Evolutionary conservation across 2,888 invertebrate genomes (phyloP).

Genomic region (Drosophila kuntzei): DNA sequence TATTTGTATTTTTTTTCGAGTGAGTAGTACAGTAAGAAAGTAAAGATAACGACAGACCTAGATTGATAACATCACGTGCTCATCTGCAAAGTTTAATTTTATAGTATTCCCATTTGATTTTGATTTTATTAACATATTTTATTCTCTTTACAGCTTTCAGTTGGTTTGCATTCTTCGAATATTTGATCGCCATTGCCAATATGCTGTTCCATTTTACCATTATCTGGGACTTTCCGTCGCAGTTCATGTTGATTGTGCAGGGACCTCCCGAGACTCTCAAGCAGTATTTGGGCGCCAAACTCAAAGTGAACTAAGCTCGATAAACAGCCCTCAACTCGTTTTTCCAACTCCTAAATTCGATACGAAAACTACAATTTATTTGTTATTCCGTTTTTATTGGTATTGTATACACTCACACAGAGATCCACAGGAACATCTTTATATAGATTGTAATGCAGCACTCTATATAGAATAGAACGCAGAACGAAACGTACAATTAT

Average conservation of each 20-base stretch:
- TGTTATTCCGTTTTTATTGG: slow-evolving; percentile 11
- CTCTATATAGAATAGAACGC: slow-evolving; percentile 16
- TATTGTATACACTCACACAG: slow-evolving; percentile 16
- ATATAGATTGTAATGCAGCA: slow-evolving; percentile 27
- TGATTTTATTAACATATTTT: background rate
- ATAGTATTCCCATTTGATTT: background rate
- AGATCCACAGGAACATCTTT: background rate
- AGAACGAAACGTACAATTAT: slow-evolving; percentile 63
- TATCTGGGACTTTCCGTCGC: slow-evolving; percentile 93
- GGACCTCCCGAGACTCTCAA: slow-evolving; percentile 86
- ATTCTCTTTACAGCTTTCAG: slow-evolving; percentile 91
- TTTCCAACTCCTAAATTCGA: slow-evolving; percentile 11
- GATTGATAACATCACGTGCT: slow-evolving; percentile 1
- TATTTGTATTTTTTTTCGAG: too few species aligned
- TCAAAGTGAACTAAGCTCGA: slow-evolving; percentile 55
- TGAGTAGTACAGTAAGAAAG: background rate
- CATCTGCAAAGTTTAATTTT: background rate
- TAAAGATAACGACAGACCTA: background rate
- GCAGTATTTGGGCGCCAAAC: slow-evolving; percentile 65
- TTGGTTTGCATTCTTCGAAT: slow-evolving; percentile 97
- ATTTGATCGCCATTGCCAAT: slow-evolving; percentile 95
- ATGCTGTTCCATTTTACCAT: slow-evolving; percentile 97
- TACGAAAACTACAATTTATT: slow-evolving; percentile 1
- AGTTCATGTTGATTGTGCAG: slow-evolving; percentile 91
- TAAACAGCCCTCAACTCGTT: background rate